Evolutionary conservation across 2,797 vertebrate species (phyloP).

Genomic region (Epinephelus malabaricus): DNA sequence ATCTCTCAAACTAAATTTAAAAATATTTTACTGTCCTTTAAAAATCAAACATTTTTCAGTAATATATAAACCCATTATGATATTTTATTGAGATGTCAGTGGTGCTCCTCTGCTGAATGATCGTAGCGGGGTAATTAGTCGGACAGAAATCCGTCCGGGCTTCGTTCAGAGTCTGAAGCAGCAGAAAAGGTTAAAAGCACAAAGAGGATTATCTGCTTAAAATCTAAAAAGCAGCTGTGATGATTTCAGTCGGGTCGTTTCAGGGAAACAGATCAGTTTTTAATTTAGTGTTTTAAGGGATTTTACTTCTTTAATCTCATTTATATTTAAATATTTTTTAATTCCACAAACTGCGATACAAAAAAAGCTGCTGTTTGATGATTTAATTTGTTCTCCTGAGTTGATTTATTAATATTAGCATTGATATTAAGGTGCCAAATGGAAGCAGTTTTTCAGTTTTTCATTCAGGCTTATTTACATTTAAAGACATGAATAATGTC

Average conservation of each 20-base stretch:
- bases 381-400: slow-evolving; percentile 5
- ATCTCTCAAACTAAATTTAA: background rate
- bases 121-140: slow-evolving; percentile 42
- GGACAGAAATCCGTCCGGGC: slow-evolving; percentile 2
- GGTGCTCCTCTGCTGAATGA: background rate
- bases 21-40: background rate
- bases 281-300: slow-evolving; percentile 15
- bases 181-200: slow-evolving; percentile 60
- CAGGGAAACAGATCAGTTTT: slow-evolving; percentile 7
- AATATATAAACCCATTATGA: background rate
- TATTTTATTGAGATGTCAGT: background rate
- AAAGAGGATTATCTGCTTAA: slow-evolving; percentile 67
- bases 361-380: slow-evolving; percentile 25
- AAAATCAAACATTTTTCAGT: background rate
- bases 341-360: background rate
- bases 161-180: slow-evolving; percentile 13
- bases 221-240: slow-evolving; percentile 39
- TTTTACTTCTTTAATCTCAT: slow-evolving; percentile 32
- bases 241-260: slow-evolving; percentile 34
- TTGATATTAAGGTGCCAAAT: background rate
- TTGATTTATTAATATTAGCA: background rate
- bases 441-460: background rate
- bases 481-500: background rate
- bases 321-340: slow-evolving; percentile 10
- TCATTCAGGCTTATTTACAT: slow-evolving; percentile 8